Conservation (phyloP, 2,888 invertebrate genomes). For the Criorhina ranunculi region DNA sequence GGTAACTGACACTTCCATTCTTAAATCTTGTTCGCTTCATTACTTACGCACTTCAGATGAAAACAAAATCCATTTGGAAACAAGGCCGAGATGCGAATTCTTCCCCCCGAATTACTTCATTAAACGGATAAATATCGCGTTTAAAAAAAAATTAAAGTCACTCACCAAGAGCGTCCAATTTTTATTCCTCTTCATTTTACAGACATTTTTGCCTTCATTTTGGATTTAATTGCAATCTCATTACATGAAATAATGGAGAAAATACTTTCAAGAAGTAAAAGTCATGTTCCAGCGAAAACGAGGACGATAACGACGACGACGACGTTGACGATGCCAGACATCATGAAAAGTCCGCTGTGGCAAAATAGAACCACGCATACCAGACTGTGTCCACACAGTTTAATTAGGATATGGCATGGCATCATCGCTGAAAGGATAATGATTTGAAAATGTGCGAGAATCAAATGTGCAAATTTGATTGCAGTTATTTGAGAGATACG, state of each 20-base stretch:
- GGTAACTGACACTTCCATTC: not conserved
- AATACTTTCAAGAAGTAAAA: slow-evolving; percentile 9
- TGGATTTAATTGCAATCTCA: slow-evolving; percentile 11
- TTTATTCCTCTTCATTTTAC: not conserved
- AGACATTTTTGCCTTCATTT: not conserved
- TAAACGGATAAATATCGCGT: too few species aligned
- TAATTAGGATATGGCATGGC: slow-evolving; percentile 7
- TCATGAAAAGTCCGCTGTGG: not conserved
- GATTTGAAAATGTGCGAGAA: slow-evolving; percentile 1
- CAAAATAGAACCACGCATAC: not conserved
- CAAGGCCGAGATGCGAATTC: too few species aligned
- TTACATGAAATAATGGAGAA: not conserved
- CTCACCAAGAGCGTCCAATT: not conserved
- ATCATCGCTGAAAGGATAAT: not conserved
- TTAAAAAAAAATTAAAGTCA: not conserved
- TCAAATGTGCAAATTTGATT: slow-evolving; percentile 5
- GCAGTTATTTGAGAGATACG: not conserved
- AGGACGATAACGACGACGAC: not conserved
- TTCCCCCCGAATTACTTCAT: too few species aligned
- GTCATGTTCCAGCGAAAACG: not conserved
- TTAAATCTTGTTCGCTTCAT: not conserved
- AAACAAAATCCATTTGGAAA: too few species aligned
- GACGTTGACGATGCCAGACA: not conserved
- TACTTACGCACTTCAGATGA: too few species aligned
- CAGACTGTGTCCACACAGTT: not conserved